phyloP scores from a whole-genome alignment of 2,888 invertebrate genomes.

The Acrocyrtus sp. region DNA sequence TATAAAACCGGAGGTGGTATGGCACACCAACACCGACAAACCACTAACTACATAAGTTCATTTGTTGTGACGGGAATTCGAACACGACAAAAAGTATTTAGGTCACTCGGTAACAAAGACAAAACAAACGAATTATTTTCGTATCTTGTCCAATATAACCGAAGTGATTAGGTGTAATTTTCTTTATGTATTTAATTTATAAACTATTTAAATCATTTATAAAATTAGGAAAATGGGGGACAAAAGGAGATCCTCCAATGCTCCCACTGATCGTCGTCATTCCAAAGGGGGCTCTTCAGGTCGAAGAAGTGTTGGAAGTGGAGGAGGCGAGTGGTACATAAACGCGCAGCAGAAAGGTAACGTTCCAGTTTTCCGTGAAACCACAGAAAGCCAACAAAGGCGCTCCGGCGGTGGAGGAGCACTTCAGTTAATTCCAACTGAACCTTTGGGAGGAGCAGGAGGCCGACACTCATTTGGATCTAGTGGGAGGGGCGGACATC shows the following conservation, averaged over 20 bases:
- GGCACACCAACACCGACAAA: too few relatives aligned
- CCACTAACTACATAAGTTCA: too few relatives aligned
- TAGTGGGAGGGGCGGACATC: background rate
- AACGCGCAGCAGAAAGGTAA: background rate
- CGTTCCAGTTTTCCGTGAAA: background rate
- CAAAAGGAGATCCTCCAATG: background rate
- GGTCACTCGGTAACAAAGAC: too few relatives aligned
- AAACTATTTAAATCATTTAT: background rate
- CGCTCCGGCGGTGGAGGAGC: background rate
- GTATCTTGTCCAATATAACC: too few relatives aligned
- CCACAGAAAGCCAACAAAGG: background rate
- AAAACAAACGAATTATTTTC: too few relatives aligned
- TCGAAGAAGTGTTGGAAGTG: background rate
- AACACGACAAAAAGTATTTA: too few relatives aligned
- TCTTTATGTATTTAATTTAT: too few relatives aligned
- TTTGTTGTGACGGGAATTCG: too few relatives aligned
- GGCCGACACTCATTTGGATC: background rate
- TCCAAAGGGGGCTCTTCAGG: background rate
- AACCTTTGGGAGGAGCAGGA: background rate
- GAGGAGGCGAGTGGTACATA: background rate
- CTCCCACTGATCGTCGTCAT: background rate
- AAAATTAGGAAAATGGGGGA: background rate
- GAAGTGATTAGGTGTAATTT: too few relatives aligned
- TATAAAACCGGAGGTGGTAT: too few relatives aligned
- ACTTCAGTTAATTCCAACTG: conserved; percentile 16